Base-by-base conservation (phyloP, 2,888 invertebrate species). In the Pantelozetes paolii region DNA sequence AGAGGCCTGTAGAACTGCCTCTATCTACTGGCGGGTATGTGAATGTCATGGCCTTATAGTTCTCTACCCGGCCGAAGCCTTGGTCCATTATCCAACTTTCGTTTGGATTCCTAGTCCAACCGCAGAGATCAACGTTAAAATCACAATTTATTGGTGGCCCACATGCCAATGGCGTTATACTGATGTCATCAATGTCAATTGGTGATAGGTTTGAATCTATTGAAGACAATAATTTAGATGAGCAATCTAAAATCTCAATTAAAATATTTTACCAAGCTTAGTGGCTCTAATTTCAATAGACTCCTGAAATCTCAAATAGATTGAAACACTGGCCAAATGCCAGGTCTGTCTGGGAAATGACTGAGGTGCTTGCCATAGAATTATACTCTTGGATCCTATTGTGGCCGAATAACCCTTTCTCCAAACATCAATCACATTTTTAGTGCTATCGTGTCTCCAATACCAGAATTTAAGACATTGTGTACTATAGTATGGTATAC, bases 381-480 rank as follows among this genome's bases (percentile, higher is more conserved):
- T 6, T 15, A 2, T 6, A 15, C 45, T 45, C 18, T 57, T 57
- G 30, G 1, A 2, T 18, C 8, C 1, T 30, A 30, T 30, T 54
- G 2, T 9, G 5, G 1, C 8, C 13, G 9, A 3, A 15, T 3
- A 20, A 20, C 3, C 50, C 5, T 23, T 8, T 6, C 20, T n/a
- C 20, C 1, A 67, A 15, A 50, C 32, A 15, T 50, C 11, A 8
- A 71, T 48, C 13, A 20, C 18, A 18, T 1, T 30, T 13, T 1
- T 2, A n/a, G 18, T 8, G 13, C 26, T 30, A 13, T 18, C 1
- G 71, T 71, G 32, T 1, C 30, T 6, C 45, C 32, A 71, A 28
- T 20, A 50, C 71, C 71, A 71, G 26, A 71, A 71, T n/a, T 42
- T 28, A 8, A 71, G 32, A 42, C 71, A 71, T 26, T 50, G 48